Base-by-base conservation (phyloP, 1,140 invertebrate genomes). In the Tribolium madens region DNA sequence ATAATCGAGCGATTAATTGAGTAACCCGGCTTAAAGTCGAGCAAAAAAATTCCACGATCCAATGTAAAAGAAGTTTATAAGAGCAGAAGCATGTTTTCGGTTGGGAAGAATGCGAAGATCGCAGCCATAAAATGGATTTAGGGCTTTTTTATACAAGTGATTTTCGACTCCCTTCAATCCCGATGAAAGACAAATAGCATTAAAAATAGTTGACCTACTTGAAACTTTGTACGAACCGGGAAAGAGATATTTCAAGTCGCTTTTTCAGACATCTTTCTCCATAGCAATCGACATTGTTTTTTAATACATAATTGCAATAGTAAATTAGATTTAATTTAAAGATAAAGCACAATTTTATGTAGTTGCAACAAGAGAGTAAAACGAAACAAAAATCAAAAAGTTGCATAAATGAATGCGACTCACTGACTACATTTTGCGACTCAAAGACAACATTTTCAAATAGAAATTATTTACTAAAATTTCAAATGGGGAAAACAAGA, bases 181-280 rank as follows among this genome's bases (percentile, higher is more conserved):
- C 57, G 57, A 64, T 64, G 26, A 64, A 64, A 64, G 57, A 64
- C 26, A 57, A 57, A 57, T 33, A 14, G 57, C 26, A 64, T 64
- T 64, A 64, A 64, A 64, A 64, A 64, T 64, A 64, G 57, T 64
- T 64, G 57, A 64, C 57, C 21, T 33, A 57, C 21, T 64, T 64
- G 57, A 64, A 64, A 64, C n/a, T 64, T 64, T 64, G 12, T 12
- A 64, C 57, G 57, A 13, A 12, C 21, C 17, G 57, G 57, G 26
- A 18, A 14, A 33, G 17, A 64, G 18, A 57, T 57, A 26, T 57
- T 57, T 57, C 17, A 57, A n/a, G 36, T 10, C 7, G 36, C 36
- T 42, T 9, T n/a, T n/a, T 10, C 9, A 42, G 36, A 42, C 9
- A 42, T 42, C 36, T 42, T 42, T 42, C n/a, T n/a, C 36, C 4